Evolutionary conservation across 2,888 invertebrate genomes (phyloP).

Genomic region (Eupithecia insigniata): DNA sequence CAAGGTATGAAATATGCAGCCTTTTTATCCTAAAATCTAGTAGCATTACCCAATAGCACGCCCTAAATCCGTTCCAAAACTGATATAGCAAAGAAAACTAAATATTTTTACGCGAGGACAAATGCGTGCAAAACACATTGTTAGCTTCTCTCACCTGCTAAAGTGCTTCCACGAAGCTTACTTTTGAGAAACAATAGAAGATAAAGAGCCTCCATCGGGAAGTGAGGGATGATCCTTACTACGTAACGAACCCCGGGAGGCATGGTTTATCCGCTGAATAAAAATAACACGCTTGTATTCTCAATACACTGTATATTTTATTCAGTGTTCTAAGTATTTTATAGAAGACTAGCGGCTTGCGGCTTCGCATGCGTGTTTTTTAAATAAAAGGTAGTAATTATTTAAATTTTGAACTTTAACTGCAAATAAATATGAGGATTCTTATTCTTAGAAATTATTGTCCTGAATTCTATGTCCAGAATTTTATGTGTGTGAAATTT

Average conservation of each 20-base stretch:
- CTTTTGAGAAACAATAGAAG: slow-evolving; percentile 45
- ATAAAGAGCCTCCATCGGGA: slow-evolving; percentile 51
- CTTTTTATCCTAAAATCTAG: not conserved
- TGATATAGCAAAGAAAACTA: not conserved
- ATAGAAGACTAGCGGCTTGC: not conserved
- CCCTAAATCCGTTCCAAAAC: not conserved
- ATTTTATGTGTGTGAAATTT: no score
- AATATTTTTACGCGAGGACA: not conserved
- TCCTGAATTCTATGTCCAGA: no score
- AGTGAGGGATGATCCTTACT: slow-evolving; percentile 58
- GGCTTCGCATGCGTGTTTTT: no score
- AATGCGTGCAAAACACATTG: slow-evolving; percentile 16
- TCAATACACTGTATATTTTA: slow-evolving; percentile 22
- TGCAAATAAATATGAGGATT: no score
- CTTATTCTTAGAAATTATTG: no score
- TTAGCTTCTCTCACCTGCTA: slow-evolving; percentile 29
- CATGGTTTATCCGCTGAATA: slow-evolving; percentile 66
- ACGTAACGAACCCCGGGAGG: slow-evolving; percentile 71
- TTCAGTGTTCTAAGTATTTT: slow-evolving; percentile 11
- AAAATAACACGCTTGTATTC: slow-evolving; percentile 57
- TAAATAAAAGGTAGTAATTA: no score
- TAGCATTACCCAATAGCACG: not conserved
- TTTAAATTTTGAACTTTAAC: no score
- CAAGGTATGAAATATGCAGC: not conserved
- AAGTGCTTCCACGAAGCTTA: slow-evolving; percentile 43